These are phyloP conservation scores for Synodontis membranacea DNA, from an alignment of 2,113 vertebrate genomes.

Conservation along the genomic window DNA sequence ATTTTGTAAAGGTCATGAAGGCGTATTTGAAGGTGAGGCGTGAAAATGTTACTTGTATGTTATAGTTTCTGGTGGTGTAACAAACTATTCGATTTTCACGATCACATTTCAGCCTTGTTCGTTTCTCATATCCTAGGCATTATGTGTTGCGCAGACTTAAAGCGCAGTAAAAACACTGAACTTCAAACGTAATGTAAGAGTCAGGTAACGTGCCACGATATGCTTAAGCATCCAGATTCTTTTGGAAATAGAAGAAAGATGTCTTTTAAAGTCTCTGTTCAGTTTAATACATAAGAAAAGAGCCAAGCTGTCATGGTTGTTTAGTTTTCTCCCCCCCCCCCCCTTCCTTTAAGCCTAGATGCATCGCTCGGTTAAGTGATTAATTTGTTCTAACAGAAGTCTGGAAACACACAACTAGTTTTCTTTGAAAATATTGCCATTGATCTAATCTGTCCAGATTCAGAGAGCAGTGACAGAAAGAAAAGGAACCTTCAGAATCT, in stretches of 20 bases:
- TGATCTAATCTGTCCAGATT: constrained; percentile 26
- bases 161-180: neutral
- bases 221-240: neutral
- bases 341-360: neutral
- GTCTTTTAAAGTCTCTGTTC: neutral
- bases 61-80: neutral
- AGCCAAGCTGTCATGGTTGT: constrained; percentile 12
- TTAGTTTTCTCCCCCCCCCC: neutral
- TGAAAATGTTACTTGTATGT: neutral
- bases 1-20: neutral
- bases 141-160: neutral
- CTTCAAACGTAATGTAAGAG: neutral
- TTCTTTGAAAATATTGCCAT: constrained; percentile 58
- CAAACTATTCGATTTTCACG: neutral
- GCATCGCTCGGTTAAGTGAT: constrained; percentile 44
- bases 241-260: neutral
- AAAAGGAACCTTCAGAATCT: neutral
- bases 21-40: neutral
- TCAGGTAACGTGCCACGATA: neutral
- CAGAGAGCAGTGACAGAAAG: constrained; percentile 9
- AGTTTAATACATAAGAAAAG: neutral
- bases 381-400: constrained; percentile 51
- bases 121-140: neutral
- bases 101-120: neutral
- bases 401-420: constrained; percentile 45